Evolutionary conservation across 1,140 invertebrate genomes (phyloP).

Genomic region (Drosophila biarmipes): DNA sequence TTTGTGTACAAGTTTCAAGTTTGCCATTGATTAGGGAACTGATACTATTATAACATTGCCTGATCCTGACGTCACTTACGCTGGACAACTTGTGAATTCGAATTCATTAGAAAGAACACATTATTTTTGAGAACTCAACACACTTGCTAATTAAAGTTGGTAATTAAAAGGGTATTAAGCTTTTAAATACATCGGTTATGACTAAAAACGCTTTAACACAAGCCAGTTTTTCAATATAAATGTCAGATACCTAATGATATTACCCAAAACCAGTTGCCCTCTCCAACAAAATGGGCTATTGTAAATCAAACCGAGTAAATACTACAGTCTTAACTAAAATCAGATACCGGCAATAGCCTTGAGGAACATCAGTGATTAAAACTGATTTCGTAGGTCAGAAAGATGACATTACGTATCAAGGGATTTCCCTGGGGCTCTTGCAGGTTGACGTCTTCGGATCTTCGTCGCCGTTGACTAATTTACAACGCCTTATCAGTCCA

Average conservation of each 20-base stretch:
- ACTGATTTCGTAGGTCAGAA: not conserved
- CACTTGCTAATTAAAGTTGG: not conserved
- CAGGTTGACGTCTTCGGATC: constrained; percentile 27
- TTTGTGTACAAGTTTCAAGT: constrained; percentile 28
- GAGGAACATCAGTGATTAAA: constrained; percentile 4
- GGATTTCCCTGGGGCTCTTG: constrained; percentile 19
- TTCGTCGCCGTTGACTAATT: constrained; percentile 21
- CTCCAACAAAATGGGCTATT: not conserved
- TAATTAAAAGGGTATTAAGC: not conserved
- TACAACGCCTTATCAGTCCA: constrained; percentile 39
- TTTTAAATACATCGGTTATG: no score
- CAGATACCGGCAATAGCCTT: constrained; percentile 5
- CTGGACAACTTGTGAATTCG: not conserved
- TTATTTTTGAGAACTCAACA: not conserved
- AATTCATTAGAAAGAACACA: not conserved
- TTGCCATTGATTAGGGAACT: constrained; percentile 22
- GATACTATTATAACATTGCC: not conserved
- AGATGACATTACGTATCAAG: constrained; percentile 11
- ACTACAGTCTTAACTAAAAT: not conserved
- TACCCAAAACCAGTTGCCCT: no score
- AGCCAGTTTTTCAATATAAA: no score
- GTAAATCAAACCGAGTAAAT: not conserved
- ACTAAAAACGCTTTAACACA: no score
- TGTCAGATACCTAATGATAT: no score
- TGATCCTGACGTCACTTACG: not conserved